These are phyloP conservation scores for Drosophila nr. perissopoda DNA, from an alignment of 2,888 invertebrate species.

Conservation along the genomic window DNA sequence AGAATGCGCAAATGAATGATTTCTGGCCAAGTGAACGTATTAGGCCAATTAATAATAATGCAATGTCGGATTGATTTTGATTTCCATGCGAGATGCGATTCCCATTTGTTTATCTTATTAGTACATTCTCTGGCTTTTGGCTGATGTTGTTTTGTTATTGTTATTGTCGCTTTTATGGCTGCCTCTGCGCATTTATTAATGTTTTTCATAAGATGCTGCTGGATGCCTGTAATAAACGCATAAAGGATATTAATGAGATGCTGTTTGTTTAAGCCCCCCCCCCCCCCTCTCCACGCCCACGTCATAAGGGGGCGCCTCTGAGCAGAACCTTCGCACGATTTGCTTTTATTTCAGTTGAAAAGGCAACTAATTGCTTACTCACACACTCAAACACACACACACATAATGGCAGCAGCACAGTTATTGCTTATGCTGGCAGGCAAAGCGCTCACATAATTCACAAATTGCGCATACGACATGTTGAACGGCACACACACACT, in stretches of 20 bases:
- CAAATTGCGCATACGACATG: constrained; percentile 80
- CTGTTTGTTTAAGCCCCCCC: constrained; percentile 57
- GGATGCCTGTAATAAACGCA: constrained; percentile 72
- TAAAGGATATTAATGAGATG: constrained; percentile 79
- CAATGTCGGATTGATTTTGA: constrained; percentile 70
- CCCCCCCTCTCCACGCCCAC: background rate
- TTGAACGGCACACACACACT: constrained; percentile 54
- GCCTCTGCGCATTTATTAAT: constrained; percentile 64
- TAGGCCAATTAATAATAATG: constrained; percentile 61
- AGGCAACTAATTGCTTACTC: constrained; percentile 78
- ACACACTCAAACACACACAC: constrained; percentile 36
- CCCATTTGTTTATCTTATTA: constrained; percentile 59
- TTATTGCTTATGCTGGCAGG: constrained; percentile 70
- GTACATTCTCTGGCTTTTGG: constrained; percentile 27
- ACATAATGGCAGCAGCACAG: constrained; percentile 32
- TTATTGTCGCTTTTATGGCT: constrained; percentile 13
- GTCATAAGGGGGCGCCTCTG: background rate
- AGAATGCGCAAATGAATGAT: constrained; percentile 41
- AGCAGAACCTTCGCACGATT: constrained; percentile 54
- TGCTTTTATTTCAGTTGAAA: constrained; percentile 76
- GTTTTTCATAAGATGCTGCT: constrained; percentile 63
- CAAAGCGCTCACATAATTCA: constrained; percentile 69
- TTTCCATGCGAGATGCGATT: constrained; percentile 43
- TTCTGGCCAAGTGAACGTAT: constrained; percentile 57
- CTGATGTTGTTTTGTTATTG: constrained; percentile 5